Conservation (phyloP, 1,140 invertebrate species). For the Drosophila ananassae region DNA sequence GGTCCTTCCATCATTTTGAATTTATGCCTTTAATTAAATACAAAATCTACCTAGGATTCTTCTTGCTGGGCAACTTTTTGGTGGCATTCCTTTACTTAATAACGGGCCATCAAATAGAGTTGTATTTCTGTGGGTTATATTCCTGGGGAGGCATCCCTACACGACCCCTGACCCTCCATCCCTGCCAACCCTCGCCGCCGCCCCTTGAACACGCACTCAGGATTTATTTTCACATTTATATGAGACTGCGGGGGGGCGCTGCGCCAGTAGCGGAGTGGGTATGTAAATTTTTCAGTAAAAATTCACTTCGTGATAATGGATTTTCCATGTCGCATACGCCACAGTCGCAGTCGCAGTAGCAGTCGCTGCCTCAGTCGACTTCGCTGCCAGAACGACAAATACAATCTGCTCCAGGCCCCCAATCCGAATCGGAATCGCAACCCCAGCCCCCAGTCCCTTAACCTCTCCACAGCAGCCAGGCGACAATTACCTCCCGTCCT, state of each 20-base stretch:
- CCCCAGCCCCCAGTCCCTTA: slow-evolving; percentile 1
- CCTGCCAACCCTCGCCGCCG: neutral
- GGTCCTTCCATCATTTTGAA: slow-evolving; percentile 56
- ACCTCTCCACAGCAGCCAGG: slow-evolving; percentile 44
- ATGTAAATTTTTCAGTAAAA: slow-evolving; percentile 82
- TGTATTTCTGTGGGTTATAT: slow-evolving; percentile 59
- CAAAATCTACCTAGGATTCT: slow-evolving; percentile 67
- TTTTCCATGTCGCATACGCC: slow-evolving; percentile 80
- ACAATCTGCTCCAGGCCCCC: slow-evolving; percentile 54
- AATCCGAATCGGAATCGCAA: slow-evolving; percentile 10
- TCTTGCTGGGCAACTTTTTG: slow-evolving; percentile 40
- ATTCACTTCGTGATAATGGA: slow-evolving; percentile 82
- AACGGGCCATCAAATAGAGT: slow-evolving; percentile 76
- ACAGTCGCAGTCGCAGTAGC: slow-evolving; percentile 51
- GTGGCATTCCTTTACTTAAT: slow-evolving; percentile 69
- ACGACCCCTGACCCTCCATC: neutral
- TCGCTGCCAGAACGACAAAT: slow-evolving; percentile 52
- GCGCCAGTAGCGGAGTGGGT: slow-evolving; percentile 39
- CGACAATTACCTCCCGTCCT: slow-evolving; percentile 69
- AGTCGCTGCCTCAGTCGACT: slow-evolving; percentile 18
- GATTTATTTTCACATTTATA: slow-evolving; percentile 82
- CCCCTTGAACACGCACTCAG: slow-evolving; percentile 72
- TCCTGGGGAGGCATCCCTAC: slow-evolving; percentile 33
- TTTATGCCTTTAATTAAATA: slow-evolving; percentile 82
- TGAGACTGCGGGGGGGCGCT: slow-evolving; percentile 38